These are phyloP conservation scores for Chaetodon auriga DNA, from an alignment of 2,113 vertebrate species.

Conservation along the genomic window DNA sequence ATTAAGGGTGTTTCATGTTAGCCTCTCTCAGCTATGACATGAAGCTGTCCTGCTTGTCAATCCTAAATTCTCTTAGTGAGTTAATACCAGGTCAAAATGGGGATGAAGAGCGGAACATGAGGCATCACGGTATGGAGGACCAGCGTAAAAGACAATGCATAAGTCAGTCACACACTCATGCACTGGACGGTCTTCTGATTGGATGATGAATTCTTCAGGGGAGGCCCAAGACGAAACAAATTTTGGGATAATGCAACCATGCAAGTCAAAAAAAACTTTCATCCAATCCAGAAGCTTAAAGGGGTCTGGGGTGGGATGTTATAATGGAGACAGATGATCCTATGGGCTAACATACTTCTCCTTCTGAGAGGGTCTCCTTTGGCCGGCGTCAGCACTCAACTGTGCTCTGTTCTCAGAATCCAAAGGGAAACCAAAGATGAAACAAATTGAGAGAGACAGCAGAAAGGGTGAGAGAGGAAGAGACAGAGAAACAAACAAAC, in stretches of 20 bases:
- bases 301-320: conserved; percentile 57
- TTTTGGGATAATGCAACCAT: conserved; percentile 73
- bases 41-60: conserved; percentile 41
- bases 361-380: conserved; percentile 82
- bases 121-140: conserved; percentile 53
- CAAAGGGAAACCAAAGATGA: conserved; percentile 67
- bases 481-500: conserved; percentile 58
- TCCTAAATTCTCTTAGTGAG: conserved; percentile 34
- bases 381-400: conserved; percentile 83
- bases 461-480: conserved; percentile 59
- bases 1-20: conserved; percentile 60
- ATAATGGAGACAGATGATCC: conserved; percentile 71
- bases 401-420: conserved; percentile 84
- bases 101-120: conserved; percentile 26
- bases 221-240: conserved; percentile 42
- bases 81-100: conserved; percentile 65
- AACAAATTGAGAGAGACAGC: conserved; percentile 65
- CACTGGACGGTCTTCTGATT: conserved; percentile 71
- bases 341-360: conserved; percentile 83
- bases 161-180: conserved; percentile 78
- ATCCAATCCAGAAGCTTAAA: conserved; percentile 77
- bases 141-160: conserved; percentile 58
- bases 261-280: conserved; percentile 67
- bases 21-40: conserved; percentile 45
- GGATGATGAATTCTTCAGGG: conserved; percentile 60